phyloP scores from a whole-genome alignment of 2,113 vertebrate genomes.

The Chloropsis hardwickii region DNA sequence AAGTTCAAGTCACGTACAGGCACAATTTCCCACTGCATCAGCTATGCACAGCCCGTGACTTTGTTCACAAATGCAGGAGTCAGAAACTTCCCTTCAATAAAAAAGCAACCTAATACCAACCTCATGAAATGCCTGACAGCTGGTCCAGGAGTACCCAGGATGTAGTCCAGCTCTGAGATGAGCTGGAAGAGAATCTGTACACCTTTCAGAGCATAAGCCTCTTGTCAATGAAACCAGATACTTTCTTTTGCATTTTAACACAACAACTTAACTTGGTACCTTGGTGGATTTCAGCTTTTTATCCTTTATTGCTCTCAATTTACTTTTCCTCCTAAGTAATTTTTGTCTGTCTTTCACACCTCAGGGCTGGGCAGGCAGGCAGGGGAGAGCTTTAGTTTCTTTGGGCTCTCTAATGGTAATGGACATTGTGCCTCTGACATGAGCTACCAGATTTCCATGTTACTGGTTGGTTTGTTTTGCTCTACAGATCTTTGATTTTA shows the following conservation, averaged over 20 bases:
- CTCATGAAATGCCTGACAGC: background rate
- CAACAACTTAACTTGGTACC: background rate
- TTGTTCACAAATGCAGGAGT: background rate
- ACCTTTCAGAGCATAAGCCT: background rate
- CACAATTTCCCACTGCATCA: background rate
- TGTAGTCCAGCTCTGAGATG: background rate
- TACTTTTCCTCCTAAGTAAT: background rate
- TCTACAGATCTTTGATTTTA: background rate
- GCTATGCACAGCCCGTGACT: rapidly evolving
- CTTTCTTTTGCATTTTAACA: background rate
- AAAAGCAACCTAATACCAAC: background rate
- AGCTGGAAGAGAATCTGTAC: background rate
- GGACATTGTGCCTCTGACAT: background rate
- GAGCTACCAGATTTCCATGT: background rate
- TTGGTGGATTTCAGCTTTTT: background rate
- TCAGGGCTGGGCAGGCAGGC: background rate
- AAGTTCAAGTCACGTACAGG: background rate
- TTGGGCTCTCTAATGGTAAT: background rate
- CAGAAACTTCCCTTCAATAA: background rate
- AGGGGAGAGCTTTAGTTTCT: background rate
- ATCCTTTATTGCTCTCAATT: background rate
- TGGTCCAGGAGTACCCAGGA: background rate
- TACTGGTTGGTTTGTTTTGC: background rate
- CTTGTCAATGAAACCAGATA: background rate
- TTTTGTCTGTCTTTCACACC: background rate